Evolutionary conservation across 2,113 vertebrate species (phyloP).

Genomic region (Meleagris gallopavo): DNA sequence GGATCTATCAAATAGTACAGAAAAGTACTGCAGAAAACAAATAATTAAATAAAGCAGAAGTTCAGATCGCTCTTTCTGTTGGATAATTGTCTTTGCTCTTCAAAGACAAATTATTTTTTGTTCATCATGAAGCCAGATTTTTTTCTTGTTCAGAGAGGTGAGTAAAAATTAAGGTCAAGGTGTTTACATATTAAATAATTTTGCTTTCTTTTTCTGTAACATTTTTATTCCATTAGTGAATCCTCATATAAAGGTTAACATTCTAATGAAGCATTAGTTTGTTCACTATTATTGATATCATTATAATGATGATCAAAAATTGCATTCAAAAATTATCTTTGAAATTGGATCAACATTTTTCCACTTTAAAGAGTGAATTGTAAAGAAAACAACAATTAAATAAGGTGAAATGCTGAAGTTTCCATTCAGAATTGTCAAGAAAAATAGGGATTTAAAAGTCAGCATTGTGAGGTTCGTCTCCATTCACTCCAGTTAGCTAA

Average conservation of each 20-base stretch:
- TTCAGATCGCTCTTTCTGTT: conserved; percentile 26
- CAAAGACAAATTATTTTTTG: background rate
- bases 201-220: background rate
- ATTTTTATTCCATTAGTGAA: background rate
- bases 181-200: background rate
- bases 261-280: background rate
- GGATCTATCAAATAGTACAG: background rate
- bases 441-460: background rate
- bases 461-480: background rate
- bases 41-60: conserved; percentile 8
- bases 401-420: background rate
- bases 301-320: background rate
- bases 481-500: background rate
- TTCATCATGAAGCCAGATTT: background rate
- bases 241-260: background rate
- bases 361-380: background rate
- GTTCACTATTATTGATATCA: background rate
- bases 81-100: conserved; percentile 29
- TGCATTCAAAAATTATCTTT: background rate
- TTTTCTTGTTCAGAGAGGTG: background rate
- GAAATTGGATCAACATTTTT: background rate
- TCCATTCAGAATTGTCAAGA: background rate
- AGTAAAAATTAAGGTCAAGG: background rate
- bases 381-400: background rate
- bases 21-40: background rate